Conservation (phyloP, 2,888 invertebrate genomes). For the Apotomis turbidana region DNA sequence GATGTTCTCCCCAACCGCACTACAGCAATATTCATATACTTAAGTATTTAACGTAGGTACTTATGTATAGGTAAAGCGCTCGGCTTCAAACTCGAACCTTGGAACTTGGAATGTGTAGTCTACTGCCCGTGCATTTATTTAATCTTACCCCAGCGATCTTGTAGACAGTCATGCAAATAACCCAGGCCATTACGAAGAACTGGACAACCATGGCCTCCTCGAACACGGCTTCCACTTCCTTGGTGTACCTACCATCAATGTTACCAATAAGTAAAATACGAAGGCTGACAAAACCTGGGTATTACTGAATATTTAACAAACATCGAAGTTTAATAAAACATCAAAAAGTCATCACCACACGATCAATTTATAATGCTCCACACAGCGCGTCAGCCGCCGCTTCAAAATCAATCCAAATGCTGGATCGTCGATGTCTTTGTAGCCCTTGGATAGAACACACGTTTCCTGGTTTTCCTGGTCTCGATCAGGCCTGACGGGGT, state of each 20-base stretch:
- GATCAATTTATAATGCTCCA: constrained; percentile 64
- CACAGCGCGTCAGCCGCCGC: constrained; percentile 58
- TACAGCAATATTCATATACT: too few species aligned
- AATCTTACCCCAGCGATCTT: constrained; percentile 68
- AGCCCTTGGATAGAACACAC: constrained; percentile 41
- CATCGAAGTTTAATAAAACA: background rate
- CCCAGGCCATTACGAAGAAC: constrained; percentile 68
- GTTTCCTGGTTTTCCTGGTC: constrained; percentile 7
- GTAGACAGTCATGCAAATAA: constrained; percentile 75
- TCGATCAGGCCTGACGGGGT: constrained; percentile 43
- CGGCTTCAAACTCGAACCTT: too few species aligned
- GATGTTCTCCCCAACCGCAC: too few species aligned
- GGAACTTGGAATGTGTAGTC: too few species aligned
- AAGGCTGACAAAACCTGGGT: too few species aligned
- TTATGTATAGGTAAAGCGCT: too few species aligned
- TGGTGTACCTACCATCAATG: constrained; percentile 57
- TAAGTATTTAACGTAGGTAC: too few species aligned
- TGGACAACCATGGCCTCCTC: constrained; percentile 67
- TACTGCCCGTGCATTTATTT: background rate
- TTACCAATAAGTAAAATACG: background rate
- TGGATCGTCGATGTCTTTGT: constrained; percentile 49
- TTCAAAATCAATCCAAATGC: constrained; percentile 49
- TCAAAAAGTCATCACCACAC: constrained; percentile 54
- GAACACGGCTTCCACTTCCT: constrained; percentile 69
- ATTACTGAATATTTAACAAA: too few species aligned